These are phyloP conservation scores for Mizuhopecten yessoensis DNA, from an alignment of 1,140 invertebrate species.

Conservation along the genomic window DNA sequence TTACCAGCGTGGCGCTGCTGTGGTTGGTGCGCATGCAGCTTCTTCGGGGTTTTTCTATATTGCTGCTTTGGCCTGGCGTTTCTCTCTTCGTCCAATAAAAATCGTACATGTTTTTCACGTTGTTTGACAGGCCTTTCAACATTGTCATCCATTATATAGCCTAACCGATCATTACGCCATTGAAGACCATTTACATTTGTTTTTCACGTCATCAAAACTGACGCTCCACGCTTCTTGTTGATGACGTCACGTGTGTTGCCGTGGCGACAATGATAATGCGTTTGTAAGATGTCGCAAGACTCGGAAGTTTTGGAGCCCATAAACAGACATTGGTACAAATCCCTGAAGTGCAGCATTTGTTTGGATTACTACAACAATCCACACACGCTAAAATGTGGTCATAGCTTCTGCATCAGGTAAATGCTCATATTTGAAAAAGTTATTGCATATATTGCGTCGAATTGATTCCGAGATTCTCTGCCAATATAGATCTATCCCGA, in stretches of 20 bases:
- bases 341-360: constrained; percentile 49
- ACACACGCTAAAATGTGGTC: constrained; percentile 54
- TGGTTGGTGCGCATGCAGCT: neutral
- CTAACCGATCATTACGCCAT: neutral
- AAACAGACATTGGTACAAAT: constrained; percentile 44
- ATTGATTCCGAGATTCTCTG: too few species aligned
- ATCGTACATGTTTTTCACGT: constrained; percentile 33
- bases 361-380: constrained; percentile 43
- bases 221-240: neutral
- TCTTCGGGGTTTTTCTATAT: constrained; percentile 12
- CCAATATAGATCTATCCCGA: too few species aligned
- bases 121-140: neutral
- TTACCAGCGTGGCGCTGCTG: neutral
- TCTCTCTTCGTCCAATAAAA: constrained; percentile 20
- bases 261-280: neutral
- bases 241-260: neutral
- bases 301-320: neutral
- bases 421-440: too few species aligned
- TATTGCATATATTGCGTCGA: too few species aligned
- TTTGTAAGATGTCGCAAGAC: constrained; percentile 21
- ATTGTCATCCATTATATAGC: neutral
- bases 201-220: constrained; percentile 31
- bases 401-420: constrained; percentile 55
- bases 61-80: neutral
- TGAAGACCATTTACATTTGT: neutral